Evolutionary conservation across 2,888 invertebrate species (phyloP).

Genomic region (Brachypalpus laphriformis): DNA sequence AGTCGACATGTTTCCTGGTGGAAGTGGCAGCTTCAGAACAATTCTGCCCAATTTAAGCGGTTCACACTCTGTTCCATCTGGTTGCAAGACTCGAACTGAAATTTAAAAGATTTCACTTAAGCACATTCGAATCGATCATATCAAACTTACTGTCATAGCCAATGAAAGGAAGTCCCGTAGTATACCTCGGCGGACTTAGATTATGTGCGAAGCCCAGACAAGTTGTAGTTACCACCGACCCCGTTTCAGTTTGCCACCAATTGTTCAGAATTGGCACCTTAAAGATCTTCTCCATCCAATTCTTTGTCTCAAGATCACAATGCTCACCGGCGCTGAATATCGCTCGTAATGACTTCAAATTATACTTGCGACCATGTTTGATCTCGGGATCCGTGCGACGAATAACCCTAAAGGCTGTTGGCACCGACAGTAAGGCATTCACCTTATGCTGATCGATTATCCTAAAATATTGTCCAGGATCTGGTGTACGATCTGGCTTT

Average conservation of each 20-base stretch:
- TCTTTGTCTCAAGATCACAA: conserved; percentile 94
- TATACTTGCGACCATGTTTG: conserved; percentile 88
- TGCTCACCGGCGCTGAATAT: conserved; percentile 96
- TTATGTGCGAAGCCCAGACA: conserved; percentile 90
- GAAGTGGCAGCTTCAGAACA: conserved; percentile 92
- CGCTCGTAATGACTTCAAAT: conserved; percentile 87
- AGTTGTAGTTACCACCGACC: conserved; percentile 93
- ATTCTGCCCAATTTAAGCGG: conserved; percentile 92
- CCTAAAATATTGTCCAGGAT: conserved; percentile 95
- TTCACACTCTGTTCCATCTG: conserved; percentile 88
- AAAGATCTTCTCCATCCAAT: conserved; percentile 89
- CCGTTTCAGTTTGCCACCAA: conserved; percentile 99
- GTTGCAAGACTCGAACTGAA: conserved; percentile 87
- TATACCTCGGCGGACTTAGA: conserved; percentile 88
- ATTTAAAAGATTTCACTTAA: conserved; percentile 32
- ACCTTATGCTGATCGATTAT: conserved; percentile 94
- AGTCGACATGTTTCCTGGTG: conserved; percentile 94
- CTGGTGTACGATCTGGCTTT: conserved; percentile 96
- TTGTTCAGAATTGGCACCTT: conserved; percentile 92
- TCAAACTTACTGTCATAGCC: conserved; percentile 90
- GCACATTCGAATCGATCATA: neutral
- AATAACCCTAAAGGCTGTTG: conserved; percentile 93
- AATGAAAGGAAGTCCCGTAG: conserved; percentile 93
- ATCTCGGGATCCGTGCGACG: conserved; percentile 91
- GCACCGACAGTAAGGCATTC: conserved; percentile 93